phyloP scores from a whole-genome alignment of 2,888 invertebrate species.

The Sarcophaga caerulescens region DNA sequence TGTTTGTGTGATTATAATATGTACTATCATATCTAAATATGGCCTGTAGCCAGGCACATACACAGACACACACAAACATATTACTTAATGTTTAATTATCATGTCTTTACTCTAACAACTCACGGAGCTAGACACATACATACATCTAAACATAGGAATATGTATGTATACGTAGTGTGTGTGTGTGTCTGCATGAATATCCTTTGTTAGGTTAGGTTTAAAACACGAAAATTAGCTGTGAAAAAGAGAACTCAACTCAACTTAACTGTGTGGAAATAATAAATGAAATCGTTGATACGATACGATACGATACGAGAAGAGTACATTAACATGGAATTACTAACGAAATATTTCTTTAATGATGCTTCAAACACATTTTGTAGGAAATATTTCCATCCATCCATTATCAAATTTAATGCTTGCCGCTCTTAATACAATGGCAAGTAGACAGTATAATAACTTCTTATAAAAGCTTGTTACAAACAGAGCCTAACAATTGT shows the following conservation, averaged over 20 bases:
- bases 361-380: slow-evolving; percentile 11
- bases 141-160: background rate
- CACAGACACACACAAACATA: background rate
- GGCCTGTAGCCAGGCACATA: slow-evolving; percentile 9
- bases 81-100: slow-evolving; percentile 28
- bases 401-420: background rate
- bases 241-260: background rate
- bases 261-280: background rate
- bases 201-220: background rate
- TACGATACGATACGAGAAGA: background rate
- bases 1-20: background rate
- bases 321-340: background rate
- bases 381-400: background rate
- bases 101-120: background rate
- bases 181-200: background rate
- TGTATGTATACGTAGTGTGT: too few species aligned
- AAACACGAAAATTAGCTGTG: slow-evolving; percentile 47
- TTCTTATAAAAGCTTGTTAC: too few species aligned
- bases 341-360: slow-evolving; percentile 31
- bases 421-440: too few species aligned
- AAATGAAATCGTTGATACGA: background rate
- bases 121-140: background rate
- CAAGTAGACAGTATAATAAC: too few species aligned
- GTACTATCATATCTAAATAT: slow-evolving; percentile 6
- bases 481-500: too few species aligned